Conservation (phyloP, 1,140 invertebrate genomes). For the Mercenaria mercenaria region DNA sequence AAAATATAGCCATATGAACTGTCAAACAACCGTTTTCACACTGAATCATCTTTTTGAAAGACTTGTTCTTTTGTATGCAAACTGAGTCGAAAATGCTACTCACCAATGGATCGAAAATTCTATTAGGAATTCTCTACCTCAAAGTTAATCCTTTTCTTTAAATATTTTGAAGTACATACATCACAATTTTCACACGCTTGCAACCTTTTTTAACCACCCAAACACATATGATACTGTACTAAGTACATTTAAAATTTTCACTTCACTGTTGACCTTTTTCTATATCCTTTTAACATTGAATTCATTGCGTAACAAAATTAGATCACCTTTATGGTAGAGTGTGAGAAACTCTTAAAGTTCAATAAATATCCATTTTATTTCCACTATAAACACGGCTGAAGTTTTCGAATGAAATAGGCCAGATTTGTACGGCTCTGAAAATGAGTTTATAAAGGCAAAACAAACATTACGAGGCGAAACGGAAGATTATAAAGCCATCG, state of each 20-base stretch:
- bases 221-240: background rate
- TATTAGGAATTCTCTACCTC: too few species aligned
- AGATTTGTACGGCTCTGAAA: background rate
- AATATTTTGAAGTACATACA: background rate
- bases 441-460: conserved; percentile 16
- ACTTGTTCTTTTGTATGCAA: too few species aligned
- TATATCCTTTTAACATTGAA: conserved; percentile 21
- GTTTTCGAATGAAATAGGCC: background rate
- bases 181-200: background rate
- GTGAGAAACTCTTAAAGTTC: conserved; percentile 18
- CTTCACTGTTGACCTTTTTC: background rate
- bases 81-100: too few species aligned
- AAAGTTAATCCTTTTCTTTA: too few species aligned
- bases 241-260: background rate
- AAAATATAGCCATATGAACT: too few species aligned
- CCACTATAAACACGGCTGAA: background rate
- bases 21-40: too few species aligned
- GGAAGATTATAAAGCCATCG: background rate
- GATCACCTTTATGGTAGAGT: background rate
- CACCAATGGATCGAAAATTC: too few species aligned
- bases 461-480: conserved; percentile 30
- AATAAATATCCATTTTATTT: conserved; percentile 4
- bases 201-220: background rate
- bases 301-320: background rate
- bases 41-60: too few species aligned